Evolutionary conservation across 2,888 invertebrate species (phyloP).

Genomic region (Liodrosophila aerea): DNA sequence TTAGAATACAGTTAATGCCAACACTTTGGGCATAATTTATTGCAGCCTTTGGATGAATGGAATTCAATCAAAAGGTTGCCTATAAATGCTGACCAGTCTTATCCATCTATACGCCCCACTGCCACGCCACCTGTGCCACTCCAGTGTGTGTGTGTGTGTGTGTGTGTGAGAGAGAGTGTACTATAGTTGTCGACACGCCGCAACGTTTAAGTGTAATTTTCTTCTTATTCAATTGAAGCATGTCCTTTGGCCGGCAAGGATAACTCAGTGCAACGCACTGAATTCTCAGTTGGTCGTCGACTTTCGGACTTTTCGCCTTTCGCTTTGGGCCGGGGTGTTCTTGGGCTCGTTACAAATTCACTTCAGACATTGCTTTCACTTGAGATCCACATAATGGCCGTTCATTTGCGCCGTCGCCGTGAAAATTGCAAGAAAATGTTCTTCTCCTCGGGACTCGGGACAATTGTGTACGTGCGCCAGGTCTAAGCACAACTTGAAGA

Average conservation of each 20-base stretch:
- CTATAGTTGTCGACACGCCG: constrained; percentile 61
- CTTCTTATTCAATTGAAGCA: constrained; percentile 79
- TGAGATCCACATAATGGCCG: constrained; percentile 78
- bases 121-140: neutral
- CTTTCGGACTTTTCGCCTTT: constrained; percentile 10
- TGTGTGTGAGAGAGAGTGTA: too few species aligned
- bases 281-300: constrained; percentile 44
- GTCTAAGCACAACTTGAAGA: constrained; percentile 37
- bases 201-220: constrained; percentile 79
- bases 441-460: constrained; percentile 69
- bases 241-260: constrained; percentile 65
- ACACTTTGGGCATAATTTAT: neutral
- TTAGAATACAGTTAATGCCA: neutral
- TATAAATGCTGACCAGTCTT: constrained; percentile 52
- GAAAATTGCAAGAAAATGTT: constrained; percentile 67
- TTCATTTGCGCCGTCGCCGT: constrained; percentile 73
- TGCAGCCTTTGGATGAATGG: constrained; percentile 39
- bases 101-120: neutral
- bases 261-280: constrained; percentile 67
- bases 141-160: too few species aligned
- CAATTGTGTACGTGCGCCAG: constrained; percentile 73
- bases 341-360: constrained; percentile 73
- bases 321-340: constrained; percentile 3
- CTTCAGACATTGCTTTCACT: constrained; percentile 75
- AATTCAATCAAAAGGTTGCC: constrained; percentile 49